Evolutionary conservation across 2,888 invertebrate species (phyloP), one percentile per base, ranked within the genome.

Genomic region (Tipula unca): DNA sequence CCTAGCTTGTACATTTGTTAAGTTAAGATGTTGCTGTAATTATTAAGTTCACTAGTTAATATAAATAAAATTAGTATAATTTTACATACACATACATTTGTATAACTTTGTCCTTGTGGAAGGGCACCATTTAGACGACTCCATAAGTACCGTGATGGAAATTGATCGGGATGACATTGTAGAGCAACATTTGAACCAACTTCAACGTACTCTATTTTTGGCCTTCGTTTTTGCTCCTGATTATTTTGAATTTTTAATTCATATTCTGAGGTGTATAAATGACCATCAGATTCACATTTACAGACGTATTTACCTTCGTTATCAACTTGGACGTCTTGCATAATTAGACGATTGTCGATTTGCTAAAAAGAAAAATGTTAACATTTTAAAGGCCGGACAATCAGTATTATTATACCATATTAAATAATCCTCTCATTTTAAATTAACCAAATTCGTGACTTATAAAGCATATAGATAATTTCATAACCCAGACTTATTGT

Each of bases 281-380:
- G 89, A 86, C 92, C 88, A 88, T 93, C 89, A 87, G 93, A 92
- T 88, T 93, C 90, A 91, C 95, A 91, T 88, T 93, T 90, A 90
- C 99, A 99, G 48, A 96, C 93, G 90, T 98, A 99, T 86, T 93
- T 93, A 82, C 98, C 99, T 69, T 96, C 95, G 90, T 99, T 98
- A 0, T 95, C 92, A 0, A 93, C 91, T 88, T 94, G 93, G 0
- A 97, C 94, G 88, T 96, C 94, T 0, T 93, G 94, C 86, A 99
- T 97, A 13, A 95, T 92, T 87, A 91, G 87, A 8, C 89, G 89
- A 86, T 91, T 91, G 87, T 90, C 90, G 85, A 89, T 88, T 91
- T 91, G 91, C 91, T 91, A 86, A 85, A 82, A 8, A 13, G 13
- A 36, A 20, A 42, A 85, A 82, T 13, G n/a, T 82, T 85, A 54